Base-by-base conservation (phyloP, 2,113 vertebrate genomes). In the Platysteira castanea region DNA sequence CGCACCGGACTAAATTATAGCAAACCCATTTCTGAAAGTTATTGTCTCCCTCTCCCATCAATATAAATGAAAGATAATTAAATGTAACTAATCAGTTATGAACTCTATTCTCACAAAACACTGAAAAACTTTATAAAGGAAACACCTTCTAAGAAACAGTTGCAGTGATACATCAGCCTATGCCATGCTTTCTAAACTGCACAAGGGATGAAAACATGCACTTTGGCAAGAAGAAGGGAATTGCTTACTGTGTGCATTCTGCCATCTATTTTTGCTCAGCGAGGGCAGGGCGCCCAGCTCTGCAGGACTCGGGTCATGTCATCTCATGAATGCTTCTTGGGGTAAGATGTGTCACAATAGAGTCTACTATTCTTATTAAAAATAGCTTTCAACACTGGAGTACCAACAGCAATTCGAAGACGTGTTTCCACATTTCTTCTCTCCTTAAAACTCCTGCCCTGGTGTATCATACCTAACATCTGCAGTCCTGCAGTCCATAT, bases 161-260 rank as follows among this genome's bases (percentile, higher is more conserved):
- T 61, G 22, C 0, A 2, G 6, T 1, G 4, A 65, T 30, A 20
- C 11, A n/a, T 49, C 70, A 49, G 49, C 24, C 27, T 4, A 0
- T 67, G 73, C 12, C 22, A 4, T 42, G 52, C 46, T 84, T 87
- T 82, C 78, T 49, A n/a, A 33, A 21, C 50, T 63, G 20, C 8
- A 0, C 42, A 39, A 75, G 44, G 52, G 70, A 79, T 50, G 30
- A 47, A 84, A 91, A 67, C 35, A 26, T 1, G 6, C 4, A 2
- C 33, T 78, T 84, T 81, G 84, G 33, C 65, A 91, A 80, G 64
- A 86, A 79, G 68, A 74, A 53, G 35, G 11, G 14, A 93, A 81
- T 56, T 69, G 59, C 73, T 96, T 75, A 84, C 84, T 7, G 1
- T 10, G 47, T 71, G 11, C 60, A 52, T 93, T 84, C 93, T 91